Conservation (phyloP, 1,140 invertebrate genomes). For the Sycobia sp. region DNA sequence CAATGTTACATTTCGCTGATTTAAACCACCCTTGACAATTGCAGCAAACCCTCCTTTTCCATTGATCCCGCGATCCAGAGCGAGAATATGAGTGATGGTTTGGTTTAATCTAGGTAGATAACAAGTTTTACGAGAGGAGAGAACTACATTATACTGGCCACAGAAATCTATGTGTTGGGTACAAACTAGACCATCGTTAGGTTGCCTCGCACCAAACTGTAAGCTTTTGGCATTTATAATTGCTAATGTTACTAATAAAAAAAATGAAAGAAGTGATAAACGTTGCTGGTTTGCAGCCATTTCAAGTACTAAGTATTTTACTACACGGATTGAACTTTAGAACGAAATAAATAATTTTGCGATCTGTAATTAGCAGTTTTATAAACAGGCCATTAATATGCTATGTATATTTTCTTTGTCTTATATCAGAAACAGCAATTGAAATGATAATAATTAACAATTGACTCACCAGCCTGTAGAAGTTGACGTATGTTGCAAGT, state of each 20-base stretch:
- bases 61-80: background rate
- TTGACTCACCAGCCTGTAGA: no score
- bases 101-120: background rate
- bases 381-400: background rate
- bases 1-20: conserved; percentile 5
- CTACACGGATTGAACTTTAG: background rate
- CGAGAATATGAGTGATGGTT: conserved; percentile 14
- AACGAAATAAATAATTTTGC: background rate
- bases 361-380: background rate
- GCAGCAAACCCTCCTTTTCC: conserved; percentile 10
- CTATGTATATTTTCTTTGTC: background rate
- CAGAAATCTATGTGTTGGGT: background rate
- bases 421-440: background rate
- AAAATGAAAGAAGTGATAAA: background rate
- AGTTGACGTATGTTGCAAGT: no score
- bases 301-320: background rate
- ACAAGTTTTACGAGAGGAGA: background rate
- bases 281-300: background rate
- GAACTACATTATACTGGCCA: background rate
- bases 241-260: no score
- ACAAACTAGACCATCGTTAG: conserved; percentile 1
- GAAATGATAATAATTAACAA: no score
- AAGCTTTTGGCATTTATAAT: background rate
- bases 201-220: background rate
- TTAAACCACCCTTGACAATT: background rate